A percentile compares a stretch with the other conserved stretches of the same genome.
phyloP scores from a whole-genome alignment of 2,113 vertebrate genomes.

The Morone chrysops region DNA sequence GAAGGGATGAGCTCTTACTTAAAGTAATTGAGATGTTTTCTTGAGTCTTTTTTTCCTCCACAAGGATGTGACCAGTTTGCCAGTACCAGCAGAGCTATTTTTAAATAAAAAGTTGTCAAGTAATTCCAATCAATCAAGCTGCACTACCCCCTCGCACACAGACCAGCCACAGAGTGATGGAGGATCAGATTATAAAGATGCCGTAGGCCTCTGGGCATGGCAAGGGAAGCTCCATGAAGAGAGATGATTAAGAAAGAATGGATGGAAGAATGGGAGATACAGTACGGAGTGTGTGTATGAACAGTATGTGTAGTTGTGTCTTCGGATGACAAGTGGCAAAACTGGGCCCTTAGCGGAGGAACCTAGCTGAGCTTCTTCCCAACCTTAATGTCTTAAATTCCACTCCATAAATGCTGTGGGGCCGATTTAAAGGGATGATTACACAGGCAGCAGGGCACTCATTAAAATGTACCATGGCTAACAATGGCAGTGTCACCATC shows the following conservation, averaged over 20 bases:
- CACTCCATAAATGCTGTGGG: constrained; percentile 52
- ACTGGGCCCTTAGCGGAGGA: constrained; percentile 32
- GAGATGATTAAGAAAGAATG: constrained; percentile 56
- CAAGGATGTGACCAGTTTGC: constrained; percentile 23
- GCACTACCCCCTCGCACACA: constrained; percentile 5
- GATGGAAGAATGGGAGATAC: constrained; percentile 38
- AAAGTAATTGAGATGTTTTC: constrained; percentile 15
- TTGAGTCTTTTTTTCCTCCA: not conserved
- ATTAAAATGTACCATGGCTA: constrained; percentile 64
- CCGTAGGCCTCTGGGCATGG: constrained; percentile 28
- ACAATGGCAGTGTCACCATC: constrained; percentile 47
- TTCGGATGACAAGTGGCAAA: constrained; percentile 26
- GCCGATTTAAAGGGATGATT: constrained; percentile 67
- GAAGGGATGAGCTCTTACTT: constrained; percentile 17
- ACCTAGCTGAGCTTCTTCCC: constrained; percentile 44
- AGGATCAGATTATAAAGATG: constrained; percentile 53
- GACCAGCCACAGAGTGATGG: constrained; percentile 49
- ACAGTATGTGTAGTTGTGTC: constrained; percentile 12
- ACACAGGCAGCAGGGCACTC: constrained; percentile 55
- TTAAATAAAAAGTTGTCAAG: constrained; percentile 39
- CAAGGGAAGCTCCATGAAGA: constrained; percentile 55
- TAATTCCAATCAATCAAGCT: constrained; percentile 55
- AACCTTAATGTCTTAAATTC: constrained; percentile 64
- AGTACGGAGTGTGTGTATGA: not conserved
- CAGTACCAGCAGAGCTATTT: constrained; percentile 49